Evolutionary conservation across 2,113 vertebrate genomes (phyloP), one percentile per base, ranked within the genome.

Genomic region (Australoheros scitulus): DNA sequence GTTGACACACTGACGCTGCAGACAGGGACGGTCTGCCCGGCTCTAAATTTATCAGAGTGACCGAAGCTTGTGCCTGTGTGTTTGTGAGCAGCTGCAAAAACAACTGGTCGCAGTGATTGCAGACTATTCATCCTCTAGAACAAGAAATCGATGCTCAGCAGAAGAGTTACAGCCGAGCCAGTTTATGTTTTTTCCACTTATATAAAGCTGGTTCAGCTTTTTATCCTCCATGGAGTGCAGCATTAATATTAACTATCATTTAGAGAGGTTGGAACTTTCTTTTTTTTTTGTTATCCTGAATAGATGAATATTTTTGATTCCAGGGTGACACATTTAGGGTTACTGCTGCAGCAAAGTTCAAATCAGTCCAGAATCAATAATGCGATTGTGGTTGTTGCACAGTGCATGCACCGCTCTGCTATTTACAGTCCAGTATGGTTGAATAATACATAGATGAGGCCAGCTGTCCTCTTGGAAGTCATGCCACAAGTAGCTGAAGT

Each of bases 41-140:
- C 74, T 77, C 52, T 58, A 61, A 76, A 68, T 56, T 47, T 57
- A 58, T 34, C 20, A 58, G 34, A 24, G 52, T 75, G 68, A 72
- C 52, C 17, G 43, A 70, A 50, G 65, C 6, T 3, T 18, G 64
- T 24, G 17, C 47, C 17, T 47, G 47, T 63, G 80, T 7, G 57
- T 74, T 47, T 61, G 41, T 75, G 29, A 38, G 65, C 59, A 29
- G 58, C 58, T 34, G 50, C 43, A 55, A 22, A 65, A 38, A 36
- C 34, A 65, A 65, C 32, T 58, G 52, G 60, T 20, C 18, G 36
- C 34, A 17, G 22, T 70, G 36, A 17, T 26, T 41, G 29, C 13
- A 15, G 38, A 83, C 61, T 20, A 17, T 83, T 57, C 17, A 70
- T 78, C 63, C 8, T 72, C 32, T 70, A 7, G 18, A 72, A 52